phyloP scores from a whole-genome alignment of 2,888 invertebrate species.

The Fissipunctia ypsillon region DNA sequence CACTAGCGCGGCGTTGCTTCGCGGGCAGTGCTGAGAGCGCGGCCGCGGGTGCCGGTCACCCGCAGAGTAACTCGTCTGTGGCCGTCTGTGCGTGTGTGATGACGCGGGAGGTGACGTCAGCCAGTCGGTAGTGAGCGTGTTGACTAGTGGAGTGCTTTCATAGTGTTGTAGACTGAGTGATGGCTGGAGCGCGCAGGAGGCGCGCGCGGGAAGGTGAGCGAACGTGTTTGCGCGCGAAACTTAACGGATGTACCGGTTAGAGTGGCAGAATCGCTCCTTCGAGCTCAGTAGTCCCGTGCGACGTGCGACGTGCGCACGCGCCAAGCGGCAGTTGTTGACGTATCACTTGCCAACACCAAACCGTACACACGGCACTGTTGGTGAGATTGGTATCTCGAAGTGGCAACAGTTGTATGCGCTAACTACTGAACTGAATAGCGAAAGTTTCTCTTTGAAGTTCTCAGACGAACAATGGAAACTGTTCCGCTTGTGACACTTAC shows the following conservation, averaged over 20 bases:
- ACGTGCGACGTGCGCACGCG: no score
- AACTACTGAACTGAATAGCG: conserved; percentile 11
- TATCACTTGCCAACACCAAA: no score
- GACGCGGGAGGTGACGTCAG: conserved; percentile 28
- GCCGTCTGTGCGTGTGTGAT: conserved; percentile 4
- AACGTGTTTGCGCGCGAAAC: neutral
- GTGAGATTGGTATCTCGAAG: no score
- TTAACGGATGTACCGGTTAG: neutral
- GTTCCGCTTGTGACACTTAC: conserved; percentile 3
- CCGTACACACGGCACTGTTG: no score
- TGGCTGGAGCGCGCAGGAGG: conserved; percentile 44
- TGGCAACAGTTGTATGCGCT: neutral
- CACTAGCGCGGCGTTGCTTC: conserved; percentile 1
- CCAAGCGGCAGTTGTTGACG: no score
- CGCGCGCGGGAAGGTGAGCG: conserved; percentile 42
- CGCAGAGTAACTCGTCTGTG: neutral
- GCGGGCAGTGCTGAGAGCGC: conserved; percentile 22
- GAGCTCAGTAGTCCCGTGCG: neutral
- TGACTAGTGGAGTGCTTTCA: conserved; percentile 17
- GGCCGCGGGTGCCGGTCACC: conserved; percentile 32
- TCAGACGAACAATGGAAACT: conserved; percentile 21
- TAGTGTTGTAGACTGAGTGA: conserved; percentile 17
- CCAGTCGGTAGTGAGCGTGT: conserved; percentile 10
- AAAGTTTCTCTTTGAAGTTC: conserved; percentile 22
- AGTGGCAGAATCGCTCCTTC: neutral